Conservation (phyloP, 2,888 invertebrate genomes). For the Agrilus mali region DNA sequence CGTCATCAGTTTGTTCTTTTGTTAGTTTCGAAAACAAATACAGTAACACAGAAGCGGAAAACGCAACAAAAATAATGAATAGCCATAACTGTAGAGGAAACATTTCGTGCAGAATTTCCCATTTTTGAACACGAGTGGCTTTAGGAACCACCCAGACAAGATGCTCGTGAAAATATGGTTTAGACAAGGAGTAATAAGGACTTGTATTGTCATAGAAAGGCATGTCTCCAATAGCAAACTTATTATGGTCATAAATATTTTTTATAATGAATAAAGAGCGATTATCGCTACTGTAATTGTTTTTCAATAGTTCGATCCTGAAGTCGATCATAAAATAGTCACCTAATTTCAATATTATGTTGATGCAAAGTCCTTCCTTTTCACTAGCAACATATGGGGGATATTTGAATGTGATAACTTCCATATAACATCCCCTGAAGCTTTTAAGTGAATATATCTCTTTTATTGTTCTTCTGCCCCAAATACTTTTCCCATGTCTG, state of each 20-base stretch:
- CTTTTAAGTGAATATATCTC: constrained; percentile 5
- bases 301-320: constrained; percentile 26
- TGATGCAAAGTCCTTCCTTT: constrained; percentile 17
- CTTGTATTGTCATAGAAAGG: constrained; percentile 45
- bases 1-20: constrained; percentile 7
- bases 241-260: constrained; percentile 29
- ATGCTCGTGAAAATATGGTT: constrained; percentile 41
- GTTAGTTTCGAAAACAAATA: constrained; percentile 6
- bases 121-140: constrained; percentile 37
- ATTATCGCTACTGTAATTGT: constrained; percentile 33
- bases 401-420: constrained; percentile 14
- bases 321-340: constrained; percentile 16
- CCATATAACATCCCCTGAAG: constrained; percentile 14
- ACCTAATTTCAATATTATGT: constrained; percentile 13
- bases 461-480: not conserved
- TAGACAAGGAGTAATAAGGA: constrained; percentile 42
- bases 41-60: constrained; percentile 9
- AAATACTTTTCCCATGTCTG: constrained; percentile 6
- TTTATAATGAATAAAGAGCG: constrained; percentile 31
- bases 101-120: constrained; percentile 40
- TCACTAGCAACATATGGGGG: constrained; percentile 19
- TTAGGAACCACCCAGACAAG: constrained; percentile 46
- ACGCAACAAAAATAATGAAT: constrained; percentile 25
- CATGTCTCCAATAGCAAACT: constrained; percentile 45
- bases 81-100: constrained; percentile 40